Conservation (phyloP, 2,888 invertebrate species). For the Hemistola chrysoprasaria region DNA sequence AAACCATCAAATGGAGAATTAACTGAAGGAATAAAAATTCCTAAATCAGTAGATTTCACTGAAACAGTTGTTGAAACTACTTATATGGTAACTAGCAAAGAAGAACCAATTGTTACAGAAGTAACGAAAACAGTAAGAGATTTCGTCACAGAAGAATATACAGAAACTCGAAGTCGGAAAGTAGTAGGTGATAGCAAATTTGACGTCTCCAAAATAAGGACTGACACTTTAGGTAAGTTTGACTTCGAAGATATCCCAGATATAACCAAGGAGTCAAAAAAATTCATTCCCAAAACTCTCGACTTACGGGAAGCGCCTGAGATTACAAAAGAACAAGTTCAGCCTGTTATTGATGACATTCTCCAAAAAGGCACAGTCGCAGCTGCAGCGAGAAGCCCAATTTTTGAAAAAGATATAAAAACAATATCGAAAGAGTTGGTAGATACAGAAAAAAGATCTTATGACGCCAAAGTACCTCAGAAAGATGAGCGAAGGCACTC, state of each 20-base stretch:
- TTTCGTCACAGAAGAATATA: slow-evolving; percentile 35
- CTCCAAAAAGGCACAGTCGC: slow-evolving; percentile 66
- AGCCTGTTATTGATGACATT: slow-evolving; percentile 71
- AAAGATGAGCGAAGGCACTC: slow-evolving; percentile 75
- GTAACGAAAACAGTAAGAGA: slow-evolving; percentile 39
- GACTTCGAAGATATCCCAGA: slow-evolving; percentile 48
- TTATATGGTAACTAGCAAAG: slow-evolving; percentile 38
- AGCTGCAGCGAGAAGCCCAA: slow-evolving; percentile 61
- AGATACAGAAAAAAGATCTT: slow-evolving; percentile 69
- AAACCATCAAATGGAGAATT: slow-evolving; percentile 1
- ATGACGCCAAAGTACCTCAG: slow-evolving; percentile 72
- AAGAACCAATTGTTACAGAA: slow-evolving; percentile 39
- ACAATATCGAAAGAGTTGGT: slow-evolving; percentile 59
- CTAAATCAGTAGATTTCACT: slow-evolving; percentile 33
- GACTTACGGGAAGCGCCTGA: slow-evolving; percentile 51
- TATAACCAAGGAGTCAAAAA: slow-evolving; percentile 45
- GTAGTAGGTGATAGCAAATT: slow-evolving; percentile 50
- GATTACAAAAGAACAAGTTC: slow-evolving; percentile 69
- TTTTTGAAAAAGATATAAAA: slow-evolving; percentile 67
- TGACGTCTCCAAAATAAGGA: slow-evolving; percentile 68
- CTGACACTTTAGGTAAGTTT: slow-evolving; percentile 67
- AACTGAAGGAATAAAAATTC: neutral
- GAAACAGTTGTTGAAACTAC: slow-evolving; percentile 48
- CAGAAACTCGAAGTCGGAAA: slow-evolving; percentile 34
- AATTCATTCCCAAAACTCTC: slow-evolving; percentile 49